These are phyloP conservation scores for Myotis findleyi DNA, from an alignment of 2,797 vertebrate genomes.

Conservation along the genomic window DNA sequence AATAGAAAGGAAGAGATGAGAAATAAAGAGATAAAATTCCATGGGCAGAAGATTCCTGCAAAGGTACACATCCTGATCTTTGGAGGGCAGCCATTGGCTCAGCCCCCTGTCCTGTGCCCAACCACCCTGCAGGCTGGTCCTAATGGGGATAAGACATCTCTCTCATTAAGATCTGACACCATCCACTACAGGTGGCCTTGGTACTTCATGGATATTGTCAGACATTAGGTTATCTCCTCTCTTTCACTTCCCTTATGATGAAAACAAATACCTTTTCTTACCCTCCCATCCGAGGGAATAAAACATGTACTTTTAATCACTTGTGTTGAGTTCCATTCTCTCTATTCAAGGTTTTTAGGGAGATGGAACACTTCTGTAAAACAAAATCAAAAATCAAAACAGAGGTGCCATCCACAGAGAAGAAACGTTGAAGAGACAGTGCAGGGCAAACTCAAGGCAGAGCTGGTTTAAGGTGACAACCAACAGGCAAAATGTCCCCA, in stretches of 20 bases:
- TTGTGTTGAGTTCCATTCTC: background rate
- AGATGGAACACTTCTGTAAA: background rate
- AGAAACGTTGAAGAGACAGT: background rate
- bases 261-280: background rate
- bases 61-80: rapidly evolving
- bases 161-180: background rate
- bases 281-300: background rate
- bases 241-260: background rate
- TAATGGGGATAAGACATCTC: rapidly evolving
- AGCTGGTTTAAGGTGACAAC: background rate
- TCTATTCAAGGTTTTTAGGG: background rate
- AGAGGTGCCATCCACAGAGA: background rate
- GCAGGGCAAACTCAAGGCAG: background rate
- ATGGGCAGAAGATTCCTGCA: background rate
- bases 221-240: background rate
- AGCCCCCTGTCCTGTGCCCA: background rate
- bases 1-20: background rate
- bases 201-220: background rate
- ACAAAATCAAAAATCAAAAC: no score
- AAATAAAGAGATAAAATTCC: background rate
- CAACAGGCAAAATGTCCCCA: background rate
- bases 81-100: background rate
- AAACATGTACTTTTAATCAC: background rate
- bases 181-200: no score
- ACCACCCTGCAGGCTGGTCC: background rate